Percentiles rank a stretch among this genome's conserved stretches.
These are phyloP conservation scores for Pangasius krempfi DNA, from an alignment of 2,797 vertebrate species.

Conservation along the genomic window DNA sequence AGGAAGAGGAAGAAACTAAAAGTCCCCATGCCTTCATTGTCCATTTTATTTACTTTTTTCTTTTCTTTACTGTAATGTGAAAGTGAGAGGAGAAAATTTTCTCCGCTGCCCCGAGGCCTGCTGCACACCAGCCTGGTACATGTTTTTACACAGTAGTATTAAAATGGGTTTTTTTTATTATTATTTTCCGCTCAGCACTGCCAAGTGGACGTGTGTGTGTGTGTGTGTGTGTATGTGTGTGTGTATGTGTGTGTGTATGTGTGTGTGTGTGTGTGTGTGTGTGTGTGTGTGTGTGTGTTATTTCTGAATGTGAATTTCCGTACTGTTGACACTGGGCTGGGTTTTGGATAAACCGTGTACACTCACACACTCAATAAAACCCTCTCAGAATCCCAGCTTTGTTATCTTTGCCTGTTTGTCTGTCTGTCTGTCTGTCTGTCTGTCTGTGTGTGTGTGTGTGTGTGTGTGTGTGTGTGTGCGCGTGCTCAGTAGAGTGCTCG, in stretches of 20 bases:
- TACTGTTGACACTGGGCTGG: constrained; percentile 29
- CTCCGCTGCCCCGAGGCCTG: not conserved
- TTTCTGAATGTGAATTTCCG: constrained; percentile 50
- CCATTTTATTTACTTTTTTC: not conserved
- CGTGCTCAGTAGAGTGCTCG: not conserved
- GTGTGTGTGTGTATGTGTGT: constrained; percentile 46
- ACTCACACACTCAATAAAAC: constrained; percentile 21
- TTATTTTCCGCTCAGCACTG: constrained; percentile 64
- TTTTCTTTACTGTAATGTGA: not conserved
- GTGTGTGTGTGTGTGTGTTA: not conserved
- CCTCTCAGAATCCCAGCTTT: constrained; percentile 20
- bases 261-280: constrained; percentile 31
- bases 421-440: too few relatives aligned
- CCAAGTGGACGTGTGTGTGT: constrained; percentile 64
- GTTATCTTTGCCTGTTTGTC: not conserved
- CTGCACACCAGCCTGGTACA: constrained; percentile 30
- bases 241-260: too few relatives aligned
- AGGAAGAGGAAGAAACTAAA: too few relatives aligned
- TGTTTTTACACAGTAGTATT: constrained; percentile 49
- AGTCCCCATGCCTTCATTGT: not conserved
- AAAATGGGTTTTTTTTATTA: constrained; percentile 54
- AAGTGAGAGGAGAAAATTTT: not conserved
- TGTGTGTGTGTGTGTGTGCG: not conserved
- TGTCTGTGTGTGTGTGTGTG: not conserved
- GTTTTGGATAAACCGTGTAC: constrained; percentile 12